Conservation (phyloP, 2,888 invertebrate genomes). For the Diabrotica balteata region DNA sequence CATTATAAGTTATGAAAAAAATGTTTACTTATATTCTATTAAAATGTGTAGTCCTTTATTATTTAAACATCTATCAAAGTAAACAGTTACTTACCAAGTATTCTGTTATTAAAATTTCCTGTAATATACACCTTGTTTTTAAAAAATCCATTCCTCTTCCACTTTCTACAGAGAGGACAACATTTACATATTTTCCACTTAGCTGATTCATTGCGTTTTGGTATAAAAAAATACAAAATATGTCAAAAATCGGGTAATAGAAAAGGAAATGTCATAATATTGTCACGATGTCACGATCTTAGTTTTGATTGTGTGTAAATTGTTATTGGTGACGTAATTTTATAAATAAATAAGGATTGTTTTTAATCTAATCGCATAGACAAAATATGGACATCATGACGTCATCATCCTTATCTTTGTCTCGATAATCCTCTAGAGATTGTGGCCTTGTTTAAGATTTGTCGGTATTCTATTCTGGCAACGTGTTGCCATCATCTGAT, state of each 20-base stretch:
- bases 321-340: not conserved
- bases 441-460: too few species aligned
- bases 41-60: too few species aligned
- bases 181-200: constrained; percentile 69
- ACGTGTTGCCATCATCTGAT: too few species aligned
- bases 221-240: constrained; percentile 10
- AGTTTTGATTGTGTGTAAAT: not conserved
- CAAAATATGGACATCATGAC: too few species aligned
- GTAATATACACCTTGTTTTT: constrained; percentile 50
- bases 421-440: too few species aligned
- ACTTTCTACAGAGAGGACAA: constrained; percentile 72
- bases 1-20: too few species aligned
- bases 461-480: too few species aligned
- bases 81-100: constrained; percentile 44
- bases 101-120: constrained; percentile 55
- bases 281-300: constrained; percentile 7
- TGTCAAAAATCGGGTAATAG: constrained; percentile 4
- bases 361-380: too few species aligned
- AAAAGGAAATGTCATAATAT: not conserved
- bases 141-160: constrained; percentile 63
- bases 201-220: constrained; percentile 67
- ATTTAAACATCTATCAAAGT: too few species aligned
- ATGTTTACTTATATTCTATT: too few species aligned
- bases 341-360: too few species aligned
- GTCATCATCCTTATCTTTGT: too few species aligned